Conservation (phyloP, 2,888 invertebrate species). For the Aphidius colemani region DNA sequence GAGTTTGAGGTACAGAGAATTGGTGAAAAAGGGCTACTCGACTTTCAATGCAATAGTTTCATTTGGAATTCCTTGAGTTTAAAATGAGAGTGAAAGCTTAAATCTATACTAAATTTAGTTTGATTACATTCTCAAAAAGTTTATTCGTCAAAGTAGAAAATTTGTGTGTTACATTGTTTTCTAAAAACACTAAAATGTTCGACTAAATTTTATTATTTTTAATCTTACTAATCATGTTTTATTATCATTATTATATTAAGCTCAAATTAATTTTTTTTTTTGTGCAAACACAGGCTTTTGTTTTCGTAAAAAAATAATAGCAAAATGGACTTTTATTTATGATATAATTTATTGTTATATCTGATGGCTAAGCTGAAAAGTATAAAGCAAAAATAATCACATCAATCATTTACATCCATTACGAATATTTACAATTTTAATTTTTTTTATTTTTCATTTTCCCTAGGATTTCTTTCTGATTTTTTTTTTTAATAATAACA, state of each 20-base stretch:
- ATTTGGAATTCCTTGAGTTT: slow-evolving; percentile 12
- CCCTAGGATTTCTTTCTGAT: background rate
- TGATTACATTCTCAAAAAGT: slow-evolving; percentile 22
- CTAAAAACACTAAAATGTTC: background rate
- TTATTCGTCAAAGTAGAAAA: background rate
- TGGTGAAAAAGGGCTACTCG: background rate
- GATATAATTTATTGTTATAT: no score
- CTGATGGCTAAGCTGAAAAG: background rate
- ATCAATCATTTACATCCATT: slow-evolving; percentile 22
- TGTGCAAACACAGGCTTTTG: no score
- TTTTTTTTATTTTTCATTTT: background rate
- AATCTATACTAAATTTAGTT: slow-evolving; percentile 10
- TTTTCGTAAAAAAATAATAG: no score
- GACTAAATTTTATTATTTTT: no score
- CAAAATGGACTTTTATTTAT: no score
- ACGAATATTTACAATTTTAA: background rate
- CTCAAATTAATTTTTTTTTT: no score
- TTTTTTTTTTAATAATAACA: background rate
- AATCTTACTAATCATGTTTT: no score
- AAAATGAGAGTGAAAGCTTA: background rate
- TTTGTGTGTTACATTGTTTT: background rate
- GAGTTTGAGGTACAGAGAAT: slow-evolving; percentile 2
- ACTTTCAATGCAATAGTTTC: slow-evolving; percentile 14
- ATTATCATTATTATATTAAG: no score
- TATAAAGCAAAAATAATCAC: slow-evolving; percentile 4